Base-by-base conservation (phyloP, 2,113 vertebrate species). In the Panthera tigris region DNA sequence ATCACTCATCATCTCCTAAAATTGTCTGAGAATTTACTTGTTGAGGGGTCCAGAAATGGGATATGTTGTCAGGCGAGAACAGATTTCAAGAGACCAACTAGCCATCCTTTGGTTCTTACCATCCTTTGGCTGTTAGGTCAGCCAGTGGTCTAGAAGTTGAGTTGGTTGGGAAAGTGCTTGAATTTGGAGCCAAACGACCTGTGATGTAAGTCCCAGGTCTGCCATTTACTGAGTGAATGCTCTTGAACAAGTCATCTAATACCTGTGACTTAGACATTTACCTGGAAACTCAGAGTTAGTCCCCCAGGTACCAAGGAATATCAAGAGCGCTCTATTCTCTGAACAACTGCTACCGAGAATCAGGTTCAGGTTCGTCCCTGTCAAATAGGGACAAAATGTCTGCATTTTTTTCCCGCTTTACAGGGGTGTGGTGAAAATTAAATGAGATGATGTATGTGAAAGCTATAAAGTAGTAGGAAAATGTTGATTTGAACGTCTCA, bases 401-500 rank as follows among this genome's bases (percentile, higher is more conserved):
- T 96, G 31, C 25, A 39, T 27, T 45, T 29, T 8, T 16, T 29
- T 9, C 50, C 52, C n/a, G 21, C 31, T n/a, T 79, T 95, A 86
- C 1, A 63, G 52, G 39, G 23, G 15, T 65, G 33, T 86, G 83
- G 45, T 89, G 74, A 94, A 79, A 96, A 94, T 97, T 93, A 92
- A 96, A 81, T 81, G 61, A 94, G 25, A 29, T 79, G 52, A 57
- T 76, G 36, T 63, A 89, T 36, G 23, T 57, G 83, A 95, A 89
- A 91, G 55, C 31, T 89, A 4, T 41, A 85, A 94, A 76, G 15
- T 81, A 79, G 76, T 5, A 95, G 71, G 66, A 36, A 89, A 55
- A 48, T 89, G 57, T 96, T 94, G 36, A 97, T 52, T 95, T 95
- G 96, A 95, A 83, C 39, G 73, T 94, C 65, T 80, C 21, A 89